These are phyloP conservation scores for Oreotrochilus melanogaster DNA, from an alignment of 2,113 vertebrate genomes.

Conservation along the genomic window DNA sequence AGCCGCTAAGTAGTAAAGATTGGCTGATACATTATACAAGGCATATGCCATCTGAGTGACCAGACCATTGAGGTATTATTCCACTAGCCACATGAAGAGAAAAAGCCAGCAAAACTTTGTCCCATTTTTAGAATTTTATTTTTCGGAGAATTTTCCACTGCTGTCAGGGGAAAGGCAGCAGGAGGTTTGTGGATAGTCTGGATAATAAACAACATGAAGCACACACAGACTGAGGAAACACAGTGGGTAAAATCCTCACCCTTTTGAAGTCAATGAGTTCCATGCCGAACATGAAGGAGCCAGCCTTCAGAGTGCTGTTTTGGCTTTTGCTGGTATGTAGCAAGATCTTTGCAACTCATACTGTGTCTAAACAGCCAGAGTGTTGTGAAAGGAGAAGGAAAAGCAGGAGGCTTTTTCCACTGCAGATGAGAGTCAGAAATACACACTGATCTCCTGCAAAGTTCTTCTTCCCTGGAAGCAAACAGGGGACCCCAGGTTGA, in stretches of 20 bases:
- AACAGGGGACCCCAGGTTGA: not conserved
- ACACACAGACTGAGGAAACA: not conserved
- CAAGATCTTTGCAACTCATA: not conserved
- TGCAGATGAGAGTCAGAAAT: not conserved
- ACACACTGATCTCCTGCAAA: not conserved
- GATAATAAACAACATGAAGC: not conserved
- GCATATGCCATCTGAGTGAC: not conserved
- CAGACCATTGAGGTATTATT: not conserved
- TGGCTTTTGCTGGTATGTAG: not conserved
- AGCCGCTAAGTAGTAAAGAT: not conserved
- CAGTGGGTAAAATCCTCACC: not conserved
- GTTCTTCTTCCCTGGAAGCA: not conserved
- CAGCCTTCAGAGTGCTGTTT: not conserved
- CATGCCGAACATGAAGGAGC: fast-evolving
- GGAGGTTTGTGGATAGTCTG: not conserved
- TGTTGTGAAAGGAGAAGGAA: not conserved
- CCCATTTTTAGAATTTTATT: not conserved
- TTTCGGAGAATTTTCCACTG: constrained; percentile 23
- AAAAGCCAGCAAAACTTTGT: not conserved
- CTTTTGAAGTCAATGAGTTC: not conserved
- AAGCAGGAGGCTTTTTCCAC: not conserved
- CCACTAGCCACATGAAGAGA: not conserved
- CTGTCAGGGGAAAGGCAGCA: not conserved
- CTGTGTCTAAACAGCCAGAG: not conserved
- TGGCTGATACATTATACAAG: not conserved